Base-by-base conservation (phyloP, 2,113 vertebrate genomes). In the Microtus montanus region DNA sequence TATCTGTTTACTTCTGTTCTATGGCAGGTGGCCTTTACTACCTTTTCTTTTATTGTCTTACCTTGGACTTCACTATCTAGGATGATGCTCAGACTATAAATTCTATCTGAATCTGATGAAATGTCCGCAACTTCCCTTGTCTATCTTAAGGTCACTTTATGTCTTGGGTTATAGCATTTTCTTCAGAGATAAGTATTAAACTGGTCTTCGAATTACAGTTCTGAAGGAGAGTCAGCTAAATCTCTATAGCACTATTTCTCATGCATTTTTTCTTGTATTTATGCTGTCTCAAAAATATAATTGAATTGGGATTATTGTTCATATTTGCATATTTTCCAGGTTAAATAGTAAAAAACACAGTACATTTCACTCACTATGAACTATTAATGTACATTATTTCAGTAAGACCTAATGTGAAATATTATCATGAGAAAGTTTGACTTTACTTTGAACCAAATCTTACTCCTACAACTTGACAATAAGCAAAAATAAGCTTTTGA, bases 301-400 rank as follows among this genome's bases (percentile, higher is more conserved):
- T 82, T 97, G 96, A 97, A 96, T 95, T 93, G 94, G 13, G 58
- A 63, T 96, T 96, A 75, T 73, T 97, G 93, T 10, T 97, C 96
- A 97, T 86, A 97, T 98, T 97, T 98, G 94, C 90, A 95, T n/a
- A 84, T 97, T 98, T 98, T 96, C 96, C 87, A 95, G 96, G 73
- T 96, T 96, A 87, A 96, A 96, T 94, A 97, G 95, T 97, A 97
- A 96, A 97, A 94, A 97, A 95, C 96, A 97, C 96, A 97, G 74
- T 97, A 96, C 61, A 91, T 94, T 97, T 95, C 85, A 97, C 91
- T 97, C 95, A 94, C 96, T 97, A 96, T 64, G 96, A 96, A 87
- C 92, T 96, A 68, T 97, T 54, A 15, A 93, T 49, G 64, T 90
- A 58, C 79, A 89, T 95, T 78, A 74, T 64, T 61, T 52, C 52